These are phyloP conservation scores for Oasisia sp. DNA, from an alignment of 2,888 invertebrate genomes.

Conservation along the genomic window DNA sequence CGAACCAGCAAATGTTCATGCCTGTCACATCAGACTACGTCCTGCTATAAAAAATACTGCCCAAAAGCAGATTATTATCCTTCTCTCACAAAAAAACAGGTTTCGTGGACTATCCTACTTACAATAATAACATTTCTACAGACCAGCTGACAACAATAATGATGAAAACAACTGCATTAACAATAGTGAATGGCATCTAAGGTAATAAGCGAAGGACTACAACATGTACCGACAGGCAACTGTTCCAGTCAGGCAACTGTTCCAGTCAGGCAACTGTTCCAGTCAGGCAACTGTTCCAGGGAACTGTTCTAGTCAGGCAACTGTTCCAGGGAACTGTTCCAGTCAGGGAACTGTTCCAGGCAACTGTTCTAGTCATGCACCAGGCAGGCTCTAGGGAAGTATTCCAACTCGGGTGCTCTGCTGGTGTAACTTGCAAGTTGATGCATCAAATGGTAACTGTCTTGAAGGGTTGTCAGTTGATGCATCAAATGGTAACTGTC, in stretches of 20 bases:
- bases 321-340: no score
- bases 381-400: no score
- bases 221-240: not conserved
- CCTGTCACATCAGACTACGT: not conserved
- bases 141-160: conserved; percentile 17
- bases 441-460: not conserved
- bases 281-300: not conserved
- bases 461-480: not conserved
- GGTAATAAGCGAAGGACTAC: not conserved
- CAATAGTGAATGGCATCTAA: conserved; percentile 6
- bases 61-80: not conserved
- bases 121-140: conserved; percentile 10
- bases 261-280: not conserved
- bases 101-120: not conserved
- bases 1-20: not conserved
- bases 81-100: not conserved
- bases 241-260: not conserved
- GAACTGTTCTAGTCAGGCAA: no score
- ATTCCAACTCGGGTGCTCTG: no score
- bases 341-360: no score
- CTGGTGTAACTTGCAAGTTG: no score
- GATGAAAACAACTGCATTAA: conserved; percentile 12
- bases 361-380: no score
- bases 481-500: not conserved
- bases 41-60: conserved; percentile 13